These are phyloP conservation scores for Paradisaea rubra DNA, from an alignment of 2,113 vertebrate genomes.

Conservation along the genomic window DNA sequence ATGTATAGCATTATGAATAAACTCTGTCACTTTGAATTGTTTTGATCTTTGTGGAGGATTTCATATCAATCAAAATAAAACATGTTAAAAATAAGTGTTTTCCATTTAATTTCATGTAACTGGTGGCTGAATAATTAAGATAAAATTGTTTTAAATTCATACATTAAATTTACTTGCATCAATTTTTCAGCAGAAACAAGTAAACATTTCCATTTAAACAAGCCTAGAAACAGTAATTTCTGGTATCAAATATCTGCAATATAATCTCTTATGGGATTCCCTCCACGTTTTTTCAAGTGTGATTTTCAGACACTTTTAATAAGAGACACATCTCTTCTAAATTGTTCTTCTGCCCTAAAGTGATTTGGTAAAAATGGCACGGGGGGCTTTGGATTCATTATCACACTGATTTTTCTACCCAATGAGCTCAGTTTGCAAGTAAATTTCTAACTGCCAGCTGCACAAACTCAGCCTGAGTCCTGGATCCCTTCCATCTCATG, in stretches of 20 bases:
- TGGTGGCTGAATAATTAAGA: neutral
- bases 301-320: conserved; percentile 24
- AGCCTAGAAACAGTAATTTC: neutral
- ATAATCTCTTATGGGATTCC: neutral
- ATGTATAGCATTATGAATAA: neutral
- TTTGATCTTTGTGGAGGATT: neutral
- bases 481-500: conserved; percentile 62
- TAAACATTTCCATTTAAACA: neutral
- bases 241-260: neutral
- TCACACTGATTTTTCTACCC: conserved; percentile 49
- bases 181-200: neutral
- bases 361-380: conserved; percentile 25
- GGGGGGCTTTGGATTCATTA: conserved; percentile 26
- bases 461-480: conserved; percentile 55
- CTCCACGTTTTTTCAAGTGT: neutral
- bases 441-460: conserved; percentile 65
- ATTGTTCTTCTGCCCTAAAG: conserved; percentile 1
- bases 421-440: conserved; percentile 44
- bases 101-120: neutral
- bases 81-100: neutral
- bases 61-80: neutral
- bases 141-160: neutral
- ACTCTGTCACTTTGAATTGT: neutral
- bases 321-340: neutral
- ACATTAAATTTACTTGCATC: neutral